These are phyloP conservation scores for Rhamphomyia laevipes DNA, from an alignment of 2,888 invertebrate genomes.

Conservation along the genomic window DNA sequence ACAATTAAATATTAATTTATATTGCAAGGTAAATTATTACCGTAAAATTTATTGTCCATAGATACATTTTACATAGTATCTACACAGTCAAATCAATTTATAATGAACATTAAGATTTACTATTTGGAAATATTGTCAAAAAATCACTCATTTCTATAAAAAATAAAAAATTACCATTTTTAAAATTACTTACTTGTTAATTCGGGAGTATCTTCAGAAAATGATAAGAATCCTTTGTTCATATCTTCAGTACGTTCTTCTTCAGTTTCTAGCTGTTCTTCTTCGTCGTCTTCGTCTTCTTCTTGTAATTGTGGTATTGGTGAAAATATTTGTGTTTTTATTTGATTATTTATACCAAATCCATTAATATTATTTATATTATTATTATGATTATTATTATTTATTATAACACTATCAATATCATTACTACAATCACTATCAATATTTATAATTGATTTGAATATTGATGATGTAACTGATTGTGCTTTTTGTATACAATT, in stretches of 20 bases:
- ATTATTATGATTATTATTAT: conserved; percentile 5
- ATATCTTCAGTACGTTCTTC: conserved; percentile 74
- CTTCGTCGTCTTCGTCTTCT: too few relatives aligned
- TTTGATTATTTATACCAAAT: too few relatives aligned
- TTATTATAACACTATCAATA: neutral
- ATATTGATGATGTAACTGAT: conserved; percentile 28
- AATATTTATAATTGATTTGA: conserved; percentile 20
- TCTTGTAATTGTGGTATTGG: conserved; percentile 12
- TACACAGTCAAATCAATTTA: too few relatives aligned
- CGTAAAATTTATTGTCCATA: too few relatives aligned
- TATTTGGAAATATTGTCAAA: too few relatives aligned
- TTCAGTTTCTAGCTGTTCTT: too few relatives aligned
- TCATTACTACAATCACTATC: neutral
- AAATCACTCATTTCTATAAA: neutral
- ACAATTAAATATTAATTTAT: too few relatives aligned
- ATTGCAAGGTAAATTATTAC: too few relatives aligned
- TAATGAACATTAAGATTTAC: too few relatives aligned
- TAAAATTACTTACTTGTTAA: conserved; percentile 80
- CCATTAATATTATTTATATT: neutral
- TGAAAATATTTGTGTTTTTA: too few relatives aligned
- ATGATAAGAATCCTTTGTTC: conserved; percentile 85
- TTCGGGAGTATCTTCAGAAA: conserved; percentile 71
- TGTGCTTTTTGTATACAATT: conserved; percentile 21
- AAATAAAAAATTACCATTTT: too few relatives aligned
- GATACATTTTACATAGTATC: too few relatives aligned